Evolutionary conservation across 1,140 invertebrate species (phyloP).

Genomic region (Stegodyphus mimosarum): DNA sequence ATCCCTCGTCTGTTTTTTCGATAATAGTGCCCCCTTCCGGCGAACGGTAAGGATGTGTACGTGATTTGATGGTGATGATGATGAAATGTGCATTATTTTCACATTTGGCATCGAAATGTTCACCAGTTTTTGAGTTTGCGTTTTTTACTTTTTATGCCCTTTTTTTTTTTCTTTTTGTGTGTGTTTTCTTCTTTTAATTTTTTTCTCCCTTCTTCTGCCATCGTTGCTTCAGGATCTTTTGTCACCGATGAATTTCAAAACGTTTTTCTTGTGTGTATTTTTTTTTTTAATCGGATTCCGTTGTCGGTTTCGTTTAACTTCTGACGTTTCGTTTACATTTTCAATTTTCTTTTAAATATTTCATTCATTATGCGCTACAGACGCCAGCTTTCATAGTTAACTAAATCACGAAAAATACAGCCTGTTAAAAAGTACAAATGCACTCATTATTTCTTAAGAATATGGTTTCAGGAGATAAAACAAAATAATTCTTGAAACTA

Average conservation of each 20-base stretch:
- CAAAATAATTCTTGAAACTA: no score
- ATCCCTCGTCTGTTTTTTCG: conserved; percentile 47
- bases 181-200: background rate
- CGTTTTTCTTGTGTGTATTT: no score
- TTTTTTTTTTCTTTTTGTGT: background rate
- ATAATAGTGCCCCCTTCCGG: conserved; percentile 45
- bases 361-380: no score
- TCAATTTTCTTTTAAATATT: no score
- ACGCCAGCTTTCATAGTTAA: no score
- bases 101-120: conserved; percentile 35
- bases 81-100: conserved; percentile 57
- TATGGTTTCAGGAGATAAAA: no score
- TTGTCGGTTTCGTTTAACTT: no score
- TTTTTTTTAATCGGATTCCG: no score
- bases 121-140: background rate
- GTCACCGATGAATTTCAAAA: background rate
- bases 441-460: no score
- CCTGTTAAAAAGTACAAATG: no score
- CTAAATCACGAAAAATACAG: no score
- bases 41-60: background rate
- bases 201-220: background rate
- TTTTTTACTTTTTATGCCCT: background rate
- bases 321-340: no score
- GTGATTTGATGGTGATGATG: conserved; percentile 49
- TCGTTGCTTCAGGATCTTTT: background rate